These are phyloP conservation scores for Mamestra brassicae DNA, from an alignment of 2,888 invertebrate species.

Conservation along the genomic window DNA sequence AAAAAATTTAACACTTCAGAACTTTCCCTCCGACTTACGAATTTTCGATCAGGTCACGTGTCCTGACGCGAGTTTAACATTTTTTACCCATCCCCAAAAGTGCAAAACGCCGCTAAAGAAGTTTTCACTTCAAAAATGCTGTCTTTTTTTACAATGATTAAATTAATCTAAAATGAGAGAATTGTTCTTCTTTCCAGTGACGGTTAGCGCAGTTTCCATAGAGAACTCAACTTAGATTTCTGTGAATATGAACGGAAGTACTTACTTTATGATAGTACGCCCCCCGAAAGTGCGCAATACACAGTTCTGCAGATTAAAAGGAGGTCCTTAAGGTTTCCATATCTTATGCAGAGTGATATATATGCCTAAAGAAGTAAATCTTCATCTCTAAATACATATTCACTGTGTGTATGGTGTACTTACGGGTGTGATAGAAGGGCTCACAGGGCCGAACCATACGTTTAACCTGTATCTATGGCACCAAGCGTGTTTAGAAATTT, in stretches of 20 bases:
- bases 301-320: not conserved
- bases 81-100: no score
- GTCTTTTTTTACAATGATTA: not conserved
- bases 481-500: not conserved
- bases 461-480: not conserved
- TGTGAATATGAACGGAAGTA: not conserved
- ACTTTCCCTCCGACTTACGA: no score
- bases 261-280: not conserved
- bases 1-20: no score
- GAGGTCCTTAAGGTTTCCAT: not conserved
- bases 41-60: no score
- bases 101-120: no score
- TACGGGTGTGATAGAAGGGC: not conserved
- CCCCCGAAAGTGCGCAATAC: constrained; percentile 11
- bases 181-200: not conserved
- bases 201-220: not conserved
- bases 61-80: no score
- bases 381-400: not conserved
- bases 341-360: not conserved
- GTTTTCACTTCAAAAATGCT: no score
- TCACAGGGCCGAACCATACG: not conserved
- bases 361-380: not conserved
- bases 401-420: constrained; percentile 19
- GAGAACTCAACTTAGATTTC: not conserved
- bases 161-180: not conserved